These are phyloP conservation scores for Panthera uncia DNA, from an alignment of 2,113 vertebrate species.

Conservation along the genomic window DNA sequence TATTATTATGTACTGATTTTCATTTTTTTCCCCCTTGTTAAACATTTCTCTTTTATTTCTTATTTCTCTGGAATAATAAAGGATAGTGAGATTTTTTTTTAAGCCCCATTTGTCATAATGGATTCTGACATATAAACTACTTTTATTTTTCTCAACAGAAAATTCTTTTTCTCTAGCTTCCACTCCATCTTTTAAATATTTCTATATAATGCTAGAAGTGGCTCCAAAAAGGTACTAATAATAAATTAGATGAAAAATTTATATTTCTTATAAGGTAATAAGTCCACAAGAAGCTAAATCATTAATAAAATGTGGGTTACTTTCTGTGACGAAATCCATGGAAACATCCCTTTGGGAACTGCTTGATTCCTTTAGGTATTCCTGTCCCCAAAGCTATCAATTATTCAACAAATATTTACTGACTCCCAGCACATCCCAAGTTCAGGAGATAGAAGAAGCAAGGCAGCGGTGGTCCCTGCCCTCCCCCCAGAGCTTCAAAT, in stretches of 20 bases:
- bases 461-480: background rate
- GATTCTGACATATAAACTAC: slow-evolving; percentile 11
- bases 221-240: background rate
- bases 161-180: background rate
- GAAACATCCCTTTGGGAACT: background rate
- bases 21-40: background rate
- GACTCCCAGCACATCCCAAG: background rate
- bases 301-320: background rate
- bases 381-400: background rate
- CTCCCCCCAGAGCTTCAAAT: background rate
- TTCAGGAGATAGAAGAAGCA: background rate
- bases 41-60: background rate
- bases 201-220: background rate
- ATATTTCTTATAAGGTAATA: background rate
- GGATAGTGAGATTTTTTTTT: background rate
- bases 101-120: background rate
- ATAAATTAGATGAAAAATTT: slow-evolving; percentile 6
- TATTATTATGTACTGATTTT: background rate
- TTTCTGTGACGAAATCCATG: background rate
- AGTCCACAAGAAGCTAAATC: background rate
- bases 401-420: background rate
- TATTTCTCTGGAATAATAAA: slow-evolving; percentile 43
- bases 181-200: background rate
- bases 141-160: background rate
- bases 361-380: background rate